phyloP scores from a whole-genome alignment of 2,888 invertebrate genomes.

The Yponomeuta sedellus region DNA sequence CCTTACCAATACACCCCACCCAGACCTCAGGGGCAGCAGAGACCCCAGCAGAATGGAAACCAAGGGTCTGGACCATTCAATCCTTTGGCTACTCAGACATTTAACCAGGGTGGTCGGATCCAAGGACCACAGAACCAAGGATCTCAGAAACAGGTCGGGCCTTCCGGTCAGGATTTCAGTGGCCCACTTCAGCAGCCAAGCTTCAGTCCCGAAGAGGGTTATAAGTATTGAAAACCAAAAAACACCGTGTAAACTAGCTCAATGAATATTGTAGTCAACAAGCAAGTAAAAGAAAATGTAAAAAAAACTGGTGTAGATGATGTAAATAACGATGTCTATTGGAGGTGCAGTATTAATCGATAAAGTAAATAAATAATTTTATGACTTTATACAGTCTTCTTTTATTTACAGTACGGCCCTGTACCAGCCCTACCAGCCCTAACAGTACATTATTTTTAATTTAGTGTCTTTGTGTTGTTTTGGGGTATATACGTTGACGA shows the following conservation, averaged over 20 bases:
- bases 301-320: conserved; percentile 33
- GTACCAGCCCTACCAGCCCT: no score
- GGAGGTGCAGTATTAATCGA: neutral
- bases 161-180: conserved; percentile 36
- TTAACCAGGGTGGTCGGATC: conserved; percentile 17
- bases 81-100: conserved; percentile 13
- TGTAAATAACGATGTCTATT: conserved; percentile 10
- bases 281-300: conserved; percentile 28
- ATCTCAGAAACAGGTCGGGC: neutral
- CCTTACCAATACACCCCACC: conserved; percentile 40
- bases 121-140: conserved; percentile 22
- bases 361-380: neutral
- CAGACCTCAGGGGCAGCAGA: conserved; percentile 20
- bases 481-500: no score
- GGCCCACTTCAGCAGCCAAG: conserved; percentile 65
- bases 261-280: conserved; percentile 15
- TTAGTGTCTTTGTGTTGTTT: no score
- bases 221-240: conserved; percentile 59
- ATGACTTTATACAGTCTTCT: neutral
- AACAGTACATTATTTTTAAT: no score
- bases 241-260: conserved; percentile 21
- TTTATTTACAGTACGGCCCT: no score
- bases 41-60: conserved; percentile 5
- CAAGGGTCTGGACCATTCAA: neutral
- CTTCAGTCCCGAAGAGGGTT: conserved; percentile 62